These are phyloP conservation scores for Lerema accius DNA, from an alignment of 1,140 invertebrate genomes.

Conservation along the genomic window DNA sequence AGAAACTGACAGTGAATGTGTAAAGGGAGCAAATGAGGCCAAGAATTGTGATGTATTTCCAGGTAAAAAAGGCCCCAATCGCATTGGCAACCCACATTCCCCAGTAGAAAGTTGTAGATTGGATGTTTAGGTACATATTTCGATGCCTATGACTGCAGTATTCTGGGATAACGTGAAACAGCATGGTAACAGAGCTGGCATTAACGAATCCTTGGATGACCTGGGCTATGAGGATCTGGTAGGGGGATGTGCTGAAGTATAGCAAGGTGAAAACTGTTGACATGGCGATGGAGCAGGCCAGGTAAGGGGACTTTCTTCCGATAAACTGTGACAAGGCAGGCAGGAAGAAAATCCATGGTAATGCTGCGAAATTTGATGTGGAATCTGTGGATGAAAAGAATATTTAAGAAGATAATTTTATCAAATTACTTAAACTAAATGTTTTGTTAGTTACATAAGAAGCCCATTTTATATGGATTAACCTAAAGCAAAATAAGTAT, in stretches of 20 bases:
- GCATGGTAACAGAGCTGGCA: constrained; percentile 33
- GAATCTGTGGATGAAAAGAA: constrained; percentile 31
- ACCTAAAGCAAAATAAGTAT: no score
- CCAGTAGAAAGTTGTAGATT: constrained; percentile 47
- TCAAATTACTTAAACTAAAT: no score
- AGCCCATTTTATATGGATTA: no score
- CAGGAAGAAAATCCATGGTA: constrained; percentile 36
- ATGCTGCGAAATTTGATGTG: constrained; percentile 28
- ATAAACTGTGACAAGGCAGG: constrained; percentile 17
- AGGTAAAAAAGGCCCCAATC: constrained; percentile 52
- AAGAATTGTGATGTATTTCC: constrained; percentile 48
- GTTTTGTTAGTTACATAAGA: no score
- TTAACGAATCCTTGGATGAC: constrained; percentile 43
- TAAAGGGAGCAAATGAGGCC: constrained; percentile 45
- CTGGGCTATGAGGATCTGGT: constrained; percentile 7
- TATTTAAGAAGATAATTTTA: not conserved
- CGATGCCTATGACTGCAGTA: constrained; percentile 48
- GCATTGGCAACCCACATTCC: constrained; percentile 54
- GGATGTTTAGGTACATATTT: constrained; percentile 46
- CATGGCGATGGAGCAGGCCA: not conserved
- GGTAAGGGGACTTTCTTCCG: constrained; percentile 24
- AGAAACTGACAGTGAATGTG: constrained; percentile 35
- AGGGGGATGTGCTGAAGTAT: constrained; percentile 1
- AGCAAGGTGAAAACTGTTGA: not conserved
- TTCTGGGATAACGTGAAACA: constrained; percentile 45